Conservation (phyloP, 2,888 invertebrate genomes). For the Drosophila sordidapex region DNA sequence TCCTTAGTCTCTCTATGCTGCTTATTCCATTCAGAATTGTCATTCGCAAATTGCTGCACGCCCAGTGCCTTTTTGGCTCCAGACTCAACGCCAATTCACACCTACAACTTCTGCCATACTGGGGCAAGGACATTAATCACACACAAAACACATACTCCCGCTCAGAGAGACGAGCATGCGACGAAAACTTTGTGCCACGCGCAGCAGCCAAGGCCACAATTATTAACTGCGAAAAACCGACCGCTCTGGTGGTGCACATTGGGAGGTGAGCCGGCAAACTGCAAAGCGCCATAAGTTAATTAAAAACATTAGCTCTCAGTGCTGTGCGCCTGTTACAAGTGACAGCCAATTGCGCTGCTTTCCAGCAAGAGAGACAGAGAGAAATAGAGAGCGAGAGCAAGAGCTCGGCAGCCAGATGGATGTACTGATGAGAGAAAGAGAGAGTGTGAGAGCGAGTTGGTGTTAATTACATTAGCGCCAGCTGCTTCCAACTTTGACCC, state of each 20-base stretch:
- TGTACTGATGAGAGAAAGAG: neutral
- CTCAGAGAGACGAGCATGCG: conserved; percentile 14
- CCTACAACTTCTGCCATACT: conserved; percentile 57
- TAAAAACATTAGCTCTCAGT: conserved; percentile 61
- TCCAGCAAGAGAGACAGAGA: conserved; percentile 48
- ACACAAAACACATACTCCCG: neutral
- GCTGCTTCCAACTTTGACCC: conserved; percentile 64
- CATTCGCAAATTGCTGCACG: conserved; percentile 53
- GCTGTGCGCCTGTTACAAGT: conserved; percentile 76
- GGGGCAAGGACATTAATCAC: conserved; percentile 63
- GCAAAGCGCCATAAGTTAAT: conserved; percentile 70
- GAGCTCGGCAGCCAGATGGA: conserved; percentile 4
- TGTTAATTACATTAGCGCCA: conserved; percentile 73
- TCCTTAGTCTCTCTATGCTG: neutral
- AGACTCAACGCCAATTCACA: conserved; percentile 56
- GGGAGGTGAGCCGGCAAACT: conserved; percentile 16
- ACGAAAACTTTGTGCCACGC: conserved; percentile 60
- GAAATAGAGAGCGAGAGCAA: conserved; percentile 13
- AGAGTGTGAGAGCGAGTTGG: conserved; percentile 10
- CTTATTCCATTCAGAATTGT: conserved; percentile 25
- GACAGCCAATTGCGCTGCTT: conserved; percentile 64
- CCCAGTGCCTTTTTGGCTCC: conserved; percentile 66
- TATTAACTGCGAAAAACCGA: conserved; percentile 39
- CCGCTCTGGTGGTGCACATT: neutral
- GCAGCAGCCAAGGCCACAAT: conserved; percentile 49